Conservation (phyloP, 2,113 vertebrate genomes). For the Eleginops maclovinus region DNA sequence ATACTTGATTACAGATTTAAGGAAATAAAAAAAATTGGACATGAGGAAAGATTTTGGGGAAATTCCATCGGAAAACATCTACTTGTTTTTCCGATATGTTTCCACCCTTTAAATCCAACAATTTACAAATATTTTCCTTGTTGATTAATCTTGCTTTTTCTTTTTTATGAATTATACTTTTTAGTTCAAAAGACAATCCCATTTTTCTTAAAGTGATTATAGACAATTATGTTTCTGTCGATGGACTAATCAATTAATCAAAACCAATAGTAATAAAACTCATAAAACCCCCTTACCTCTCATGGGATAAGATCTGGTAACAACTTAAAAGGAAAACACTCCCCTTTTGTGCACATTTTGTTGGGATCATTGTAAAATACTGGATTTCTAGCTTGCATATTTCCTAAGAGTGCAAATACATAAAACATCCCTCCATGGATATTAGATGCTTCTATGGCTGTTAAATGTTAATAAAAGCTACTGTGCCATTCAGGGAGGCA, state of each 20-base stretch:
- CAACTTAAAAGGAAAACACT: not conserved
- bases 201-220: too few relatives aligned
- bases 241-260: too few relatives aligned
- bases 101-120: not conserved
- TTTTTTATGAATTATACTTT: too few relatives aligned
- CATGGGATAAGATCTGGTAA: too few relatives aligned
- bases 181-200: too few relatives aligned
- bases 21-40: too few relatives aligned
- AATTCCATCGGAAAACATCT: not conserved
- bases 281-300: too few relatives aligned
- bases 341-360: not conserved
- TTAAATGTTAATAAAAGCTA: slow-evolving; percentile 37
- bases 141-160: too few relatives aligned
- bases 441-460: slow-evolving; percentile 1
- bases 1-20: not conserved
- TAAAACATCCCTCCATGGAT: not conserved
- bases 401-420: slow-evolving; percentile 1
- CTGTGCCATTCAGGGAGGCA: not conserved
- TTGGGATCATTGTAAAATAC: not conserved
- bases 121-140: too few relatives aligned
- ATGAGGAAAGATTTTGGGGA: not conserved
- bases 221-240: too few relatives aligned
- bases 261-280: too few relatives aligned
- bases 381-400: not conserved
- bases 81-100: not conserved